These are phyloP conservation scores for Platypus cylindrus DNA, from an alignment of 2,888 invertebrate genomes.

Conservation along the genomic window DNA sequence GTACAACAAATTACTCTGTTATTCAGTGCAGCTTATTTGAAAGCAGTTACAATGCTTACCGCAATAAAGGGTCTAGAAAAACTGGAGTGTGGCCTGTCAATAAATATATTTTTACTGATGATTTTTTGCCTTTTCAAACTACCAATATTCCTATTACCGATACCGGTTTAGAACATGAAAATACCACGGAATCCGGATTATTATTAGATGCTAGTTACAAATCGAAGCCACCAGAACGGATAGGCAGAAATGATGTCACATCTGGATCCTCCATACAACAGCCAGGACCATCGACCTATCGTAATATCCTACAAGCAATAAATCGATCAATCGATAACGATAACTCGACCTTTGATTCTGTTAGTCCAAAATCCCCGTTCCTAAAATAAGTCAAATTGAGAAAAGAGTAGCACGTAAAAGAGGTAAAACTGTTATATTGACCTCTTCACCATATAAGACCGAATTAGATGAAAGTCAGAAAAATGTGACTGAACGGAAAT, in stretches of 20 bases:
- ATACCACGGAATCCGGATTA: too few species aligned
- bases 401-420: too few species aligned
- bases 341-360: constrained; percentile 5
- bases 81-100: not conserved
- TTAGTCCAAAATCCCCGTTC: constrained; percentile 4
- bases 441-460: not conserved
- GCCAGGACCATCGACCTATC: too few species aligned
- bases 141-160: too few species aligned
- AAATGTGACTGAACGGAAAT: constrained; percentile 1
- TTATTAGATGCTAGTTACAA: too few species aligned
- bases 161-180: too few species aligned
- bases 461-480: constrained; percentile 3
- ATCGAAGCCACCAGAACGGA: too few species aligned
- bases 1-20: constrained; percentile 5
- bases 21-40: constrained; percentile 5
- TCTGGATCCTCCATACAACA: too few species aligned
- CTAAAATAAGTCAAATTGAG: constrained; percentile 5
- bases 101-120: constrained; percentile 1
- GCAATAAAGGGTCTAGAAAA: constrained; percentile 4
- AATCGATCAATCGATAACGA: too few species aligned
- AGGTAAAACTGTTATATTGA: not conserved
- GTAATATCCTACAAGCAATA: too few species aligned
- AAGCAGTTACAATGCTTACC: constrained; percentile 7
- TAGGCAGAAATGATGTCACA: too few species aligned
- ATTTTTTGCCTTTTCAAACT: not conserved